phyloP scores from a whole-genome alignment of 2,888 invertebrate genomes.

The Arctia plantaginis region DNA sequence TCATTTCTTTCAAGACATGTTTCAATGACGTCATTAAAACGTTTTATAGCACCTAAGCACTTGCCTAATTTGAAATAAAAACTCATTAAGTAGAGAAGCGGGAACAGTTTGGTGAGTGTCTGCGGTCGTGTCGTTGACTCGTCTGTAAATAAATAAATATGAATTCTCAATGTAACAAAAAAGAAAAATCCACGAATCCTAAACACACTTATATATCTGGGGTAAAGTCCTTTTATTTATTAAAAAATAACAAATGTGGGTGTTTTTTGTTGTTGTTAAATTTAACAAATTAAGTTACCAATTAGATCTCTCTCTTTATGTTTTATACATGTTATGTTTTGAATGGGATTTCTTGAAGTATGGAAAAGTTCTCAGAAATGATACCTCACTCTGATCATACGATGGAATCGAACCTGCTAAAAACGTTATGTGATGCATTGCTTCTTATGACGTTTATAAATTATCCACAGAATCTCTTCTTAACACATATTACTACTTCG shows the following conservation, averaged over 20 bases:
- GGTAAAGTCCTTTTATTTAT: too few species aligned
- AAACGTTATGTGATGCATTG: neutral
- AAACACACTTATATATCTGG: too few species aligned
- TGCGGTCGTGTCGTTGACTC: neutral
- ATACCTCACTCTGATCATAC: neutral
- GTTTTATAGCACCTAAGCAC: neutral
- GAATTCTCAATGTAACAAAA: neutral
- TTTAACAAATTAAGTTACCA: neutral
- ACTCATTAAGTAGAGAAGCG: neutral
- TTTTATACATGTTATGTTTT: neutral
- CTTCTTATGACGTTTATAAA: neutral
- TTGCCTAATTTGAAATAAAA: slow-evolving; percentile 1
- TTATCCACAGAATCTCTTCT: neutral
- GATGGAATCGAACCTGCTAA: neutral
- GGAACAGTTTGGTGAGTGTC: neutral
- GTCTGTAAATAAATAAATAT: neutral
- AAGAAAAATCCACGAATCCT: neutral
- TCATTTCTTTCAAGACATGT: neutral
- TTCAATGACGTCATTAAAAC: neutral
- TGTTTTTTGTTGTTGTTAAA: too few species aligned
- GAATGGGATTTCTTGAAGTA: neutral
- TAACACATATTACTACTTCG: neutral
- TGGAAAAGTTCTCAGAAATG: neutral
- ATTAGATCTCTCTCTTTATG: neutral
- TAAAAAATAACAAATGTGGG: too few species aligned